phyloP scores from a whole-genome alignment of 2,888 invertebrate species.

The Metacarcinus magister region DNA sequence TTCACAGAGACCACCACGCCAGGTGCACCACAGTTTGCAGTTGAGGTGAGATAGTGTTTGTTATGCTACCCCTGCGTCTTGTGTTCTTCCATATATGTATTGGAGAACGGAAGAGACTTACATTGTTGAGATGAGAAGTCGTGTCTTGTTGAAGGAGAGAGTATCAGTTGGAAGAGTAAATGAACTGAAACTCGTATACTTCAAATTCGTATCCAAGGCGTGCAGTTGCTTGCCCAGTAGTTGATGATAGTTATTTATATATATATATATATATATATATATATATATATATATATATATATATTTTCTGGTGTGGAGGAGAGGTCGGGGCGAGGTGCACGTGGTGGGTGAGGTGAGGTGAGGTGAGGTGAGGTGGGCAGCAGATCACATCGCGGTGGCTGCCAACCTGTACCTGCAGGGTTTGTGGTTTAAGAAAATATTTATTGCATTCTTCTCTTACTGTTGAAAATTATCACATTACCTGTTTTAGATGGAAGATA shows the following conservation, averaged over 20 bases:
- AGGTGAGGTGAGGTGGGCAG: background rate
- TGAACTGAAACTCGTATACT: background rate
- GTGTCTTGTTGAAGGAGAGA: background rate
- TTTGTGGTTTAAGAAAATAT: background rate
- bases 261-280: no score
- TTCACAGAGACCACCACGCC: background rate
- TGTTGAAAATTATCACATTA: conserved; percentile 21
- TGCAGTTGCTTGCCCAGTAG: no score
- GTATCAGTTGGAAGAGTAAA: background rate
- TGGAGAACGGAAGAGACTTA: background rate
- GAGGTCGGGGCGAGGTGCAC: background rate
- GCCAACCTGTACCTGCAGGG: background rate
- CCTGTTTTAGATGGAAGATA: background rate
- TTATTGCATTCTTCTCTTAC: background rate
- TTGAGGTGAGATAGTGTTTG: background rate
- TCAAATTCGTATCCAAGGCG: background rate
- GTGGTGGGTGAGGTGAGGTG: background rate
- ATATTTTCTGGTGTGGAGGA: no score
- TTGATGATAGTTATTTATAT: no score
- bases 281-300: no score
- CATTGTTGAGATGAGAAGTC: background rate
- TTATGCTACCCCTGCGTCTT: background rate
- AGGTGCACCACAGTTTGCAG: conserved; percentile 20
- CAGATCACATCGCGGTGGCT: background rate
- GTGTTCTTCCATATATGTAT: background rate